phyloP scores from a whole-genome alignment of 2,888 invertebrate species.

The Drosophila meridiana region DNA sequence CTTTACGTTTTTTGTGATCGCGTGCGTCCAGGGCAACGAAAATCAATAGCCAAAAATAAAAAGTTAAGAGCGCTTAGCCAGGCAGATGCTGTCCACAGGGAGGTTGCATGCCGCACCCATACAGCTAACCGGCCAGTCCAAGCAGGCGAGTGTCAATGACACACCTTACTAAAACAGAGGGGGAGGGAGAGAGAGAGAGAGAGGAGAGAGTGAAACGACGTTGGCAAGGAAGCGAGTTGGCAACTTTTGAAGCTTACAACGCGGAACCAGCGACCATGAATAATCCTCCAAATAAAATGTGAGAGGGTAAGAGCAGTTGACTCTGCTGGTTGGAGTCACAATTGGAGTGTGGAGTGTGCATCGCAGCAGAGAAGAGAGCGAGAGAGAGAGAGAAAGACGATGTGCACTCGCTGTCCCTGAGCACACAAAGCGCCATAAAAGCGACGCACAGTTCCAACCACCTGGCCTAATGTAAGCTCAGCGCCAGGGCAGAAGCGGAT shows the following conservation, averaged over 20 bases:
- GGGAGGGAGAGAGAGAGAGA: not conserved
- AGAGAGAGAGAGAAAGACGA: not conserved
- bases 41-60: slow-evolving; percentile 70
- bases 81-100: slow-evolving; percentile 50
- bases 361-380: not conserved
- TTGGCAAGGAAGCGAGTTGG: slow-evolving; percentile 51
- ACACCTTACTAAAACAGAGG: slow-evolving; percentile 60
- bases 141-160: slow-evolving; percentile 64
- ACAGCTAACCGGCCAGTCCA: slow-evolving; percentile 15
- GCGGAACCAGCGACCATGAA: slow-evolving; percentile 56
- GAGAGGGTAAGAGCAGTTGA: slow-evolving; percentile 4
- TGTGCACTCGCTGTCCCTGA: slow-evolving; percentile 36
- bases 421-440: slow-evolving; percentile 31
- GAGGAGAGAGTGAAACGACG: not conserved
- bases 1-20: slow-evolving; percentile 51
- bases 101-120: slow-evolving; percentile 62
- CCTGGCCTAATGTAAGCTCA: slow-evolving; percentile 42
- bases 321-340: slow-evolving; percentile 24
- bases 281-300: slow-evolving; percentile 48
- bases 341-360: slow-evolving; percentile 25
- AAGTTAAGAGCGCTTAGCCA: slow-evolving; percentile 18
- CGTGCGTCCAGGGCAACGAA: slow-evolving; percentile 57
- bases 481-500: not conserved
- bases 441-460: slow-evolving; percentile 31
- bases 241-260: slow-evolving; percentile 37